Evolutionary conservation across 2,113 vertebrate species (phyloP).

Genomic region (Callipepla squamata): DNA sequence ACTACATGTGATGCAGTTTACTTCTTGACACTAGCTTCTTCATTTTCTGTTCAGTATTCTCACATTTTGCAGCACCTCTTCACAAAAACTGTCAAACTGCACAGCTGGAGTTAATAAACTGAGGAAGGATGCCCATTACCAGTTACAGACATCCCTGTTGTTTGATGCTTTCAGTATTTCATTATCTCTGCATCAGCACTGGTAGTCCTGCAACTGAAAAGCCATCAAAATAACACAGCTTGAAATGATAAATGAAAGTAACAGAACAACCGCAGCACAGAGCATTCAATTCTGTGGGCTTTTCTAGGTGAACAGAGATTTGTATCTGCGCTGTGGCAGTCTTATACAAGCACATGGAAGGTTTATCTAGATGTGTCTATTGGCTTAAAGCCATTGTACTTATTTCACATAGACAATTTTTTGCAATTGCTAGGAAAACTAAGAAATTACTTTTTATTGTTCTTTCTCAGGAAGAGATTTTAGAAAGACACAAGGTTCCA

Average conservation of each 20-base stretch:
- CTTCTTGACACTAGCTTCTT: conserved; percentile 62
- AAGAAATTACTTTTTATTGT: background rate
- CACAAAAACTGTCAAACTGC: conserved; percentile 74
- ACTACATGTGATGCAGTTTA: conserved; percentile 27
- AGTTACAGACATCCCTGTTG: conserved; percentile 74
- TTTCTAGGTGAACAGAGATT: conserved; percentile 33
- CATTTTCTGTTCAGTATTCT: conserved; percentile 66
- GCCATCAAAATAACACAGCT: conserved; percentile 81
- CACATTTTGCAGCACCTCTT: conserved; percentile 50
- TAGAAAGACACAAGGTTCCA: background rate
- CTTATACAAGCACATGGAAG: background rate
- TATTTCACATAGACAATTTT: conserved; percentile 8
- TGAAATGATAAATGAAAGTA: conserved; percentile 83
- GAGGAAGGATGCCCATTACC: conserved; percentile 79
- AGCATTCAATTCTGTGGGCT: conserved; percentile 50
- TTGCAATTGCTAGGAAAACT: background rate
- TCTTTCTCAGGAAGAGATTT: background rate
- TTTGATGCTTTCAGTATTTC: conserved; percentile 80
- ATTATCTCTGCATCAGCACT: conserved; percentile 81
- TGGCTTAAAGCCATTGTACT: background rate
- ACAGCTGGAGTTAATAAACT: conserved; percentile 83
- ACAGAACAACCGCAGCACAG: conserved; percentile 54
- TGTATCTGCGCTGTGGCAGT: conserved; percentile 48
- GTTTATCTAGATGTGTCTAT: background rate
- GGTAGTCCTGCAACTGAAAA: conserved; percentile 76